phyloP scores from a whole-genome alignment of 2,797 vertebrate species.

The Amphiprion clarkii region DNA sequence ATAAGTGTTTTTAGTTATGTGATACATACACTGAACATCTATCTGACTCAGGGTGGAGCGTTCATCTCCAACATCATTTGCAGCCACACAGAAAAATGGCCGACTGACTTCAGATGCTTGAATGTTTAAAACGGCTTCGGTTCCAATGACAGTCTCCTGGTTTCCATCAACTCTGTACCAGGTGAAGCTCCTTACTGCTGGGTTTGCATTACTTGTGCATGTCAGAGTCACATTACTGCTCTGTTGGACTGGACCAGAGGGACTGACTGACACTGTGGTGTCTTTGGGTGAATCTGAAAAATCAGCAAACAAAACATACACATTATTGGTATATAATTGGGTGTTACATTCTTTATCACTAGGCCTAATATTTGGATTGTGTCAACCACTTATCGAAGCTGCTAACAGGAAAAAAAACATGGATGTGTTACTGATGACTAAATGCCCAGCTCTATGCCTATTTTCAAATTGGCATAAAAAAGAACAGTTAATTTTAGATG shows the following conservation, averaged over 20 bases:
- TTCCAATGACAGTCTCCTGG: neutral
- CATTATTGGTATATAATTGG: neutral
- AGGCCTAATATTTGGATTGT: too few relatives aligned
- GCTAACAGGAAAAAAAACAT: too few relatives aligned
- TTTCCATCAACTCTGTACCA: conserved; percentile 12
- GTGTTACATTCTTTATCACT: too few relatives aligned
- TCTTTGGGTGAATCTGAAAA: conserved; percentile 9
- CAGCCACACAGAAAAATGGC: conserved; percentile 9
- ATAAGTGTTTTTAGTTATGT: neutral
- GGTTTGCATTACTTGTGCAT: conserved; percentile 37
- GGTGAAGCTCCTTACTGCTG: conserved; percentile 9
- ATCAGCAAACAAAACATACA: neutral
- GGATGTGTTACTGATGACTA: too few relatives aligned
- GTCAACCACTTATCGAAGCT: too few relatives aligned
- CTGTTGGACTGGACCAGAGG: conserved; percentile 27
- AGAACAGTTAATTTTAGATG: too few relatives aligned
- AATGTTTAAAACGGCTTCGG: neutral
- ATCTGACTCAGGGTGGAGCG: neutral
- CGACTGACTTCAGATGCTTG: rapidly evolving
- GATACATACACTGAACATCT: conserved; percentile 28
- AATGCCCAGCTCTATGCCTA: too few relatives aligned
- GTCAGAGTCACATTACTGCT: conserved; percentile 6
- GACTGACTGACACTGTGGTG: neutral
- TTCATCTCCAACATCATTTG: too few relatives aligned
- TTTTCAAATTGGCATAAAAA: too few relatives aligned